Conservation (phyloP, 2,888 invertebrate genomes). For the Melolontha melolontha region DNA sequence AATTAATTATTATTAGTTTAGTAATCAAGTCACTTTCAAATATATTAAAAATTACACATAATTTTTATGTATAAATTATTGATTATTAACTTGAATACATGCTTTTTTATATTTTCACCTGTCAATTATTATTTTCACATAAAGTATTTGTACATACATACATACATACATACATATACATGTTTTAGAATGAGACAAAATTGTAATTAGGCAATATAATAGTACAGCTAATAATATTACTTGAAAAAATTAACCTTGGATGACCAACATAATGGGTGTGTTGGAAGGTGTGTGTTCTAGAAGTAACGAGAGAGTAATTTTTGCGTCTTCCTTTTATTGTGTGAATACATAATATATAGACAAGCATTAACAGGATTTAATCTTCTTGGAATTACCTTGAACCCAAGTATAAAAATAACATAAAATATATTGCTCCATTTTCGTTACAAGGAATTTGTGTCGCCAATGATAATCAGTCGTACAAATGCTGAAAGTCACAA, state of each 20-base stretch:
- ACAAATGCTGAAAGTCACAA: too few species aligned
- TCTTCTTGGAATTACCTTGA: constrained; percentile 6
- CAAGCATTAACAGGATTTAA: background rate
- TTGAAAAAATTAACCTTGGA: constrained; percentile 26
- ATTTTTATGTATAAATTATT: too few species aligned
- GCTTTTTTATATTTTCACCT: too few species aligned
- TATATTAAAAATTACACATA: too few species aligned
- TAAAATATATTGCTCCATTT: constrained; percentile 4
- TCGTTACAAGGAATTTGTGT: background rate
- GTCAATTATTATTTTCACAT: too few species aligned
- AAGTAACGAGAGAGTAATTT: constrained; percentile 9
- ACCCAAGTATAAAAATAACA: background rate
- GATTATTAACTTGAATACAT: too few species aligned
- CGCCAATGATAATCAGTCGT: too few species aligned
- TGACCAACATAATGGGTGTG: constrained; percentile 17
- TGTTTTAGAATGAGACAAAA: background rate
- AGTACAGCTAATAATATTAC: background rate
- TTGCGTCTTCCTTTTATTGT: constrained; percentile 19
- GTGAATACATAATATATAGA: background rate
- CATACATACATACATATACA: too few species aligned
- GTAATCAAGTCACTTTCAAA: too few species aligned
- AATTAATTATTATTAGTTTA: too few species aligned
- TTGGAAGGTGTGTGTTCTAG: constrained; percentile 24
- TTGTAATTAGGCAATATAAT: background rate
- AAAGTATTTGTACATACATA: too few species aligned